Evolutionary conservation across 2,113 vertebrate genomes (phyloP).

Genomic region (Tretioscincus oriximinensis): DNA sequence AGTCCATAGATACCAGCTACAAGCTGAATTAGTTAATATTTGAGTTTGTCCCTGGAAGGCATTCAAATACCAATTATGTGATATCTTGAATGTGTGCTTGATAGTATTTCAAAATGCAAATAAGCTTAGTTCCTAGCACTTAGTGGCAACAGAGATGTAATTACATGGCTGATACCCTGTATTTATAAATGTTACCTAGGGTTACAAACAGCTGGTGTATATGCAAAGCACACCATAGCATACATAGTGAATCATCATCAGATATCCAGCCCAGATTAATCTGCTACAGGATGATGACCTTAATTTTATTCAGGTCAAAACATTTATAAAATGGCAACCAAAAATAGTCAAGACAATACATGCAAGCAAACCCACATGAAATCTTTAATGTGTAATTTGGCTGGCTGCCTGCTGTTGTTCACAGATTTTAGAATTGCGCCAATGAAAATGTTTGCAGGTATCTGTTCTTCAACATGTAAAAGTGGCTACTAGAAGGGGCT

Average conservation of each 20-base stretch:
- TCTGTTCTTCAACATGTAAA: slow-evolving; percentile 11
- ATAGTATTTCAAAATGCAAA: neutral
- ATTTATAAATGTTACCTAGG: neutral
- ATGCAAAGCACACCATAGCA: slow-evolving; percentile 22
- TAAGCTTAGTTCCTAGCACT: neutral
- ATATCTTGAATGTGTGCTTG: neutral
- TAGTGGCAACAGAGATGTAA: neutral
- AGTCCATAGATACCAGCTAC: neutral
- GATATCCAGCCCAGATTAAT: slow-evolving; percentile 44
- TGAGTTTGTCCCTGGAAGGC: neutral
- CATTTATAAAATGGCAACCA: slow-evolving; percentile 31
- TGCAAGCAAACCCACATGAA: slow-evolving; percentile 16
- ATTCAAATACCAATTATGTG: neutral
- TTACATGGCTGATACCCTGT: neutral
- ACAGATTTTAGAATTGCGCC: neutral
- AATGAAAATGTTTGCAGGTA: neutral
- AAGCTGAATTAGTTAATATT: neutral
- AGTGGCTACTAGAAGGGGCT: neutral
- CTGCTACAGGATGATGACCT: slow-evolving; percentile 47
- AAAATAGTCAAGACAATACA: slow-evolving; percentile 34
- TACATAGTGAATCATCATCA: slow-evolving; percentile 31
- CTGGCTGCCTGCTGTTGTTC: neutral
- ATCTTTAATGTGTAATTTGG: accelerated
- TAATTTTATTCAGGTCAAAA: slow-evolving; percentile 58
- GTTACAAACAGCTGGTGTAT: slow-evolving; percentile 3